Evolutionary conservation across 2,888 invertebrate species (phyloP), one percentile per base, ranked within the genome.

Genomic region (Tyria jacobaeae): DNA sequence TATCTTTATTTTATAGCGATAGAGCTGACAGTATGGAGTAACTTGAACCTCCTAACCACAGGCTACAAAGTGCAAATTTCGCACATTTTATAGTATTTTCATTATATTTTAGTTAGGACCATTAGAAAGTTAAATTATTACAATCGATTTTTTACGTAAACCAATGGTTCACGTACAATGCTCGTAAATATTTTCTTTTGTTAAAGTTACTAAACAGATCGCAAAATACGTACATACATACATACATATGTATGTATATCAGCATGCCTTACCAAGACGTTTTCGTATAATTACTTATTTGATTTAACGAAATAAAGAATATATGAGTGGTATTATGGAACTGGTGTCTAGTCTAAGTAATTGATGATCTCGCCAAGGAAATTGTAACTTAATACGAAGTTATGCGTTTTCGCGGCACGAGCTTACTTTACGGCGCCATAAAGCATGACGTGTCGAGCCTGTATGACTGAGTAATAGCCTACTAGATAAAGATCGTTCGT

Each of bases 381-480:
- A 89, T 84, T 86, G 88, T 85, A 87, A 84, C 83, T 86, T 89
- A 89, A 89, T 89, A 87, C 85, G 82, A 84, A 91, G 82, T 91
- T 89, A 90, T 91, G 85, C 85, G 79, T 83, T 86, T 87, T 85
- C 87, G 82, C 84, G 83, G 86, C 89, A 87, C 89, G 87, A 88
- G 89, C 83, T 82, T 77, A 80, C 75, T 92, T 92, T 91, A 91
- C 86, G 89, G 87, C 80, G 88, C 79, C 78, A 88, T 92, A 92
- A 91, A 92, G 81, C 82, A 86, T 81, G 72, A 80, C 75, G 79
- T 78, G 85, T 84, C 86, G 83, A 85, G 86, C 80, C 81, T 79
- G 78, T 87, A 86, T 84, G 83, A 88, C 87, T 86, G 80, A 82
- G 82, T 85, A 84, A 89, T 87, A 89, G 31, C 63, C 51, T 52